phyloP scores from a whole-genome alignment of 2,888 invertebrate species.

The Lamproptera curius region DNA sequence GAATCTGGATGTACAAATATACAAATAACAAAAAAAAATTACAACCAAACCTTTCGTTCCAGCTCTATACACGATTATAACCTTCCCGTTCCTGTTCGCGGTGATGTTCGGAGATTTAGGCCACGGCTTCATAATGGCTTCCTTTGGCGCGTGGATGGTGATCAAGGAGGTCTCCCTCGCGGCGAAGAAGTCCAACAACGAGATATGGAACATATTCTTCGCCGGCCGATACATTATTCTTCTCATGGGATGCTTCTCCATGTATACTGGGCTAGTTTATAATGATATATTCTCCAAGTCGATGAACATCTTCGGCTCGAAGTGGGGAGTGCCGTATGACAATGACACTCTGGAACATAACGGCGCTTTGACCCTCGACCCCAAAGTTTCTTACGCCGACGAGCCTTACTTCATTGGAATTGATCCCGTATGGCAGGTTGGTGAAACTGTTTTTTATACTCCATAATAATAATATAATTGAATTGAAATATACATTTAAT shows the following conservation, averaged over 20 bases:
- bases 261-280: slow-evolving; percentile 98
- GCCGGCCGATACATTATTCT: slow-evolving; percentile 98
- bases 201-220: slow-evolving; percentile 99
- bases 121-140: slow-evolving; percentile 90
- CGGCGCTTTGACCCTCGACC: slow-evolving; percentile 80
- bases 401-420: slow-evolving; percentile 94
- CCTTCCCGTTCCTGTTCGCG: slow-evolving; percentile 96
- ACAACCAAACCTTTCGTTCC: slow-evolving; percentile 44
- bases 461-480: no score
- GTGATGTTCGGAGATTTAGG: slow-evolving; percentile 98
- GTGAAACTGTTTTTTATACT: slow-evolving; percentile 4
- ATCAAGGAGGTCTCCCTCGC: slow-evolving; percentile 85
- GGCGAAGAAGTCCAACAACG: slow-evolving; percentile 83
- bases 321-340: slow-evolving; percentile 84
- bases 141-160: slow-evolving; percentile 90
- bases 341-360: slow-evolving; percentile 66
- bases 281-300: slow-evolving; percentile 99
- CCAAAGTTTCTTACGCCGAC: slow-evolving; percentile 74
- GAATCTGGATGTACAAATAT: no score
- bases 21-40: no score
- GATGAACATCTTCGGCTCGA: slow-evolving; percentile 94
- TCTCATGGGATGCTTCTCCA: slow-evolving; percentile 97
- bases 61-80: slow-evolving; percentile 92
- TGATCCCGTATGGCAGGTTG: slow-evolving; percentile 86
- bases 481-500: no score